Percentiles rank a stretch among this genome's conserved stretches.
These are phyloP conservation scores for Thymelicus lineola DNA, from an alignment of 2,888 invertebrate genomes.

Conservation along the genomic window DNA sequence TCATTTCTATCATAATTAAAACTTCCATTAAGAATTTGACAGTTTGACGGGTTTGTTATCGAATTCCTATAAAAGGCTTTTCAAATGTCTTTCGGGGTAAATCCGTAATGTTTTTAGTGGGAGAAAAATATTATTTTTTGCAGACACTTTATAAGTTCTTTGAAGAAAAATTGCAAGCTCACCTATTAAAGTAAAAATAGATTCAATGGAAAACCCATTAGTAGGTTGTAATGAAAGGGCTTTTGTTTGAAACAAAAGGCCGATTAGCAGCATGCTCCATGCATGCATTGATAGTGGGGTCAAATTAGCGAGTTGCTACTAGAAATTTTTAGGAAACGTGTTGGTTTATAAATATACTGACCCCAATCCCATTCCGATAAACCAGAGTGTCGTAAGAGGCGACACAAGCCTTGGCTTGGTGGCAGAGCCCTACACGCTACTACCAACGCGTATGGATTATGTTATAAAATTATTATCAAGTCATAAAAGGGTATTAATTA, in stretches of 20 bases:
- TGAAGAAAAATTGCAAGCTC: slow-evolving; percentile 6
- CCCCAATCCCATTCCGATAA: too few species aligned
- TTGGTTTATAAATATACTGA: too few species aligned
- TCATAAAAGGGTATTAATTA: too few species aligned
- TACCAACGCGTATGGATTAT: too few species aligned
- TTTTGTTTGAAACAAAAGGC: slow-evolving; percentile 1
- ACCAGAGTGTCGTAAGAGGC: too few species aligned
- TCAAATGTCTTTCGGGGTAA: neutral
- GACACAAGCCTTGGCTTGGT: too few species aligned
- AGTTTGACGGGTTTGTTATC: slow-evolving; percentile 12
- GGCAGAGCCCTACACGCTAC: too few species aligned
- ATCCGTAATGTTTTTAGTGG: neutral
- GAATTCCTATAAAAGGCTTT: neutral
- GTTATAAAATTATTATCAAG: too few species aligned
- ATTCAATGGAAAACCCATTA: slow-evolving; percentile 8
- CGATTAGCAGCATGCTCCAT: too few species aligned
- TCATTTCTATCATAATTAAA: slow-evolving; percentile 1
- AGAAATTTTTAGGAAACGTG: too few species aligned
- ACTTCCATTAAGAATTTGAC: slow-evolving; percentile 4
- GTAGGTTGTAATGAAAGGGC: neutral
- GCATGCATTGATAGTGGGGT: too few species aligned
- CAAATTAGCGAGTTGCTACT: too few species aligned
- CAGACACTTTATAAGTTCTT: slow-evolving; percentile 4
- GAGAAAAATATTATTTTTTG: neutral
- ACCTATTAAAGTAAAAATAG: slow-evolving; percentile 2